These are phyloP conservation scores for Pachycephala philippinensis DNA, from an alignment of 2,113 vertebrate species.

Conservation along the genomic window DNA sequence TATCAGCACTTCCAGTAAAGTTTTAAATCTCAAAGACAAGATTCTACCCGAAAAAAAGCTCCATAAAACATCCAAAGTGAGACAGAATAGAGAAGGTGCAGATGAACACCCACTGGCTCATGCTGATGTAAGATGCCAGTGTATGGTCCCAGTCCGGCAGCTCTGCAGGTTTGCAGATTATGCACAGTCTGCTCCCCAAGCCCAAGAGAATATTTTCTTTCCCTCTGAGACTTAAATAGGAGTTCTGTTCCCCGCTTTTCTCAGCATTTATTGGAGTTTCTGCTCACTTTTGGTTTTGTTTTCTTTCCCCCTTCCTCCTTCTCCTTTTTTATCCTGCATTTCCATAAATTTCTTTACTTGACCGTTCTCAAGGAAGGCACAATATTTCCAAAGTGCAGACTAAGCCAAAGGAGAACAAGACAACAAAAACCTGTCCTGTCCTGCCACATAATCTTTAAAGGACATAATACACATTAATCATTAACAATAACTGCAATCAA, in stretches of 20 bases:
- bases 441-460: neutral
- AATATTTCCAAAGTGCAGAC: neutral
- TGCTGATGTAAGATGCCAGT: accelerated
- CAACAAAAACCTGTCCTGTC: neutral
- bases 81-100: neutral
- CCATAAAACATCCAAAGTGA: neutral
- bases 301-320: neutral
- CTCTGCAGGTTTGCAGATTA: neutral
- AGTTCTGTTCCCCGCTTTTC: neutral
- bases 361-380: neutral
- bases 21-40: neutral
- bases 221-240: neutral
- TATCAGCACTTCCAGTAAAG: neutral
- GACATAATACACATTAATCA: neutral
- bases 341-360: neutral
- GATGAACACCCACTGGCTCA: neutral
- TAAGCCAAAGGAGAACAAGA: neutral
- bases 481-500: neutral
- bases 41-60: neutral
- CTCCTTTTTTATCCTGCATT: neutral
- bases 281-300: neutral
- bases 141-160: neutral
- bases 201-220: neutral
- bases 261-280: neutral
- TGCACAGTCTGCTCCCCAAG: neutral